These are phyloP conservation scores for Ephialtes manifestator DNA, from an alignment of 2,888 invertebrate species.

Conservation along the genomic window DNA sequence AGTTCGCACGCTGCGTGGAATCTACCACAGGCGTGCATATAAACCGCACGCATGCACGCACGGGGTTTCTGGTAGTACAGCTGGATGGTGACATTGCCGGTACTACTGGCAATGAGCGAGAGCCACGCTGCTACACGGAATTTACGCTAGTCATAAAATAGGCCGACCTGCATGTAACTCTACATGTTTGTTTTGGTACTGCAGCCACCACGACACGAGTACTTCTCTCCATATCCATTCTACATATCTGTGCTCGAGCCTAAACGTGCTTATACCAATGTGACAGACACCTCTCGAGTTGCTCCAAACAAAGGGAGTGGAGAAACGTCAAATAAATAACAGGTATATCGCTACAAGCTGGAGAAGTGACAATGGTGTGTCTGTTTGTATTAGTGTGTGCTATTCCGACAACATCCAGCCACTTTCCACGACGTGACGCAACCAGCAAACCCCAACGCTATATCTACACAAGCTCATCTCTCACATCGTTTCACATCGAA, in stretches of 20 bases:
- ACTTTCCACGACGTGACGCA: neutral
- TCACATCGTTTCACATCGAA: slow-evolving; percentile 1
- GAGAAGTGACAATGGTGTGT: neutral
- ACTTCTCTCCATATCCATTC: neutral
- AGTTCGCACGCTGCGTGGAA: slow-evolving; percentile 46
- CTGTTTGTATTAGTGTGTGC: neutral
- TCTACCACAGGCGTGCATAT: slow-evolving; percentile 46
- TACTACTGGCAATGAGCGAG: neutral
- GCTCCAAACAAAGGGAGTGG: neutral
- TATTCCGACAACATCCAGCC: neutral
- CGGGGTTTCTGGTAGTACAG: slow-evolving; percentile 11
- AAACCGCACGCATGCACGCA: slow-evolving; percentile 43
- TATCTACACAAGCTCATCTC: slow-evolving; percentile 2
- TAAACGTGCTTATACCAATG: neutral
- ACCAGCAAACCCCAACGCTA: neutral
- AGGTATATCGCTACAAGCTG: neutral
- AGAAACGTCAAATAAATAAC: slow-evolving; percentile 2
- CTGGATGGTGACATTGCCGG: neutral
- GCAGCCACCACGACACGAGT: neutral
- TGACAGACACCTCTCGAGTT: neutral
- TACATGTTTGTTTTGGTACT: slow-evolving; percentile 3
- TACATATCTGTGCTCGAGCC: neutral
- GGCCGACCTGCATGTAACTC: slow-evolving; percentile 9
- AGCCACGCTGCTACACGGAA: neutral
- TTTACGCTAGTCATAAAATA: slow-evolving; percentile 44